Percentiles rank a stretch among this genome's conserved stretches.
These are phyloP conservation scores for Brachyistius frenatus DNA, from an alignment of 2,113 vertebrate genomes.

Conservation along the genomic window DNA sequence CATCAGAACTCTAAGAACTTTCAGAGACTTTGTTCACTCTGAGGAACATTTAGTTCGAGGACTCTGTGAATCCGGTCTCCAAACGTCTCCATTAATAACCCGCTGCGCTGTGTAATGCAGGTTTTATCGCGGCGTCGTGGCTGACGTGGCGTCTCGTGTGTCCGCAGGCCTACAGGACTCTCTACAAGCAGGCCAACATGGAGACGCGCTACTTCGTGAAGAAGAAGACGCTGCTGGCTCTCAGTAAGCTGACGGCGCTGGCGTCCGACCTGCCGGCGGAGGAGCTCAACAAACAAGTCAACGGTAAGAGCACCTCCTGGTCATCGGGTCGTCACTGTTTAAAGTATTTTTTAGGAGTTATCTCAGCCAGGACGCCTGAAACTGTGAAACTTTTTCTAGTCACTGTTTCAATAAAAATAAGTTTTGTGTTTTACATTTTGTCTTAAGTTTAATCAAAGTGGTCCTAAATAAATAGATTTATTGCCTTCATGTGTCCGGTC, in stretches of 20 bases:
- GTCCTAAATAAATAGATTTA: no score
- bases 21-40: no score
- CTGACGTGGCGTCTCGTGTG: neutral
- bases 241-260: conserved; percentile 93
- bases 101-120: neutral
- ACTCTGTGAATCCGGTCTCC: no score
- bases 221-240: conserved; percentile 96
- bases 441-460: no score
- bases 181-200: conserved; percentile 90
- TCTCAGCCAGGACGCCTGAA: no score
- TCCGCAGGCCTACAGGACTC: conserved; percentile 90
- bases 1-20: no score
- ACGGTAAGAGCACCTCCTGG: conserved; percentile 82
- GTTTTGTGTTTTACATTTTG: no score
- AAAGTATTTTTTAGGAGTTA: no score
- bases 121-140: neutral
- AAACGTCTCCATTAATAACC: no score
- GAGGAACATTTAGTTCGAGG: no score
- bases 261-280: conserved; percentile 90
- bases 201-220: conserved; percentile 95
- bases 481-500: neutral
- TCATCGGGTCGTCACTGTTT: neutral
- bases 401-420: no score
- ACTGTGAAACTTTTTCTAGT: no score
- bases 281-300: conserved; percentile 87